These are phyloP conservation scores for Damaliscus lunatus DNA, from an alignment of 2,113 vertebrate genomes.

Conservation along the genomic window DNA sequence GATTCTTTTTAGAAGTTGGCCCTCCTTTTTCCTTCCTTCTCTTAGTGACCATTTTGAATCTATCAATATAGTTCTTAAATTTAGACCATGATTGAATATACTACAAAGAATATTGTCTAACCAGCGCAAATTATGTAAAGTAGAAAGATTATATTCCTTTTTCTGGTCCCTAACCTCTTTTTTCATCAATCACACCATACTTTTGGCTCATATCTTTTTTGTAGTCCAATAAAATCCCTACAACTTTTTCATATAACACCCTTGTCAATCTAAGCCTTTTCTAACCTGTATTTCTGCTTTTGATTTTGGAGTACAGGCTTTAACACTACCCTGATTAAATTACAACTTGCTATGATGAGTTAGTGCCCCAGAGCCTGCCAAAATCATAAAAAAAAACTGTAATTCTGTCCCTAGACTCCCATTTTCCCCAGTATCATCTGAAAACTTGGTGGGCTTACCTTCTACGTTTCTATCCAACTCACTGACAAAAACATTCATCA, in stretches of 20 bases:
- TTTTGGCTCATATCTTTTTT: neutral
- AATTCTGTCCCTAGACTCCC: neutral
- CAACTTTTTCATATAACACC: neutral
- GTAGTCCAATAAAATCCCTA: neutral
- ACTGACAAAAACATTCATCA: neutral
- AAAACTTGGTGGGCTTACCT: neutral
- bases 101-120: neutral
- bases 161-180: neutral
- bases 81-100: neutral
- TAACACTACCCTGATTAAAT: neutral
- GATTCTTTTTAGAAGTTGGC: neutral
- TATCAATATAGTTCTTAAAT: neutral
- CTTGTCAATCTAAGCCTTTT: neutral
- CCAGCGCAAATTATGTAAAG: neutral
- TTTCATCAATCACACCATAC: neutral
- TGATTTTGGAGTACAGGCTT: neutral
- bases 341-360: neutral
- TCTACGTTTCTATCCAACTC: neutral
- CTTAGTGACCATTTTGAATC: neutral
- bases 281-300: neutral
- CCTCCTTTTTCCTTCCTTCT: neutral
- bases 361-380: neutral
- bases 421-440: neutral
- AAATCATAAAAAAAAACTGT: neutral
- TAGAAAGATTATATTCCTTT: neutral